These are phyloP conservation scores for Drosophila yooni DNA, from an alignment of 2,888 invertebrate species.

Conservation along the genomic window DNA sequence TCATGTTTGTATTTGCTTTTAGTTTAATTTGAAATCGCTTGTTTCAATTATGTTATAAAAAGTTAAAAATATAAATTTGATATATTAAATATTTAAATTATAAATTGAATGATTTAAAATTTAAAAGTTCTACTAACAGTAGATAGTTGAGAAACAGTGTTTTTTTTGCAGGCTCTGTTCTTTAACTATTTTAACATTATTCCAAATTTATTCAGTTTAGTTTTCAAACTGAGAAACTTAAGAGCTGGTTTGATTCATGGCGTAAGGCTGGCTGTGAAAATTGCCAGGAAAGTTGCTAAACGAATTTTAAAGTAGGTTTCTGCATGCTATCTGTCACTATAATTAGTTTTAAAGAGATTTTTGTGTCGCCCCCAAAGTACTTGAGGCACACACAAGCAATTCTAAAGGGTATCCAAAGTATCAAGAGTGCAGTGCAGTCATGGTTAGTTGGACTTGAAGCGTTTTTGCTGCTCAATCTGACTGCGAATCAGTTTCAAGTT, in stretches of 20 bases:
- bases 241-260: not conserved
- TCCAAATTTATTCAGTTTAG: rapidly evolving
- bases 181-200: not conserved
- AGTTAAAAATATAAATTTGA: rapidly evolving
- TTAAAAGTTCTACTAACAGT: not conserved
- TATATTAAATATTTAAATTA: not conserved
- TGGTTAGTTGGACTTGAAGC: not conserved
- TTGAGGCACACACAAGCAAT: not conserved
- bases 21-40: not conserved
- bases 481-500: conserved; percentile 7
- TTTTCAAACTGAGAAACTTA: not conserved
- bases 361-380: not conserved
- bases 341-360: not conserved
- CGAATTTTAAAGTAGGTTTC: not conserved
- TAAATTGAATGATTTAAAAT: not conserved
- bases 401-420: not conserved
- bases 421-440: not conserved
- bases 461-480: conserved; percentile 5
- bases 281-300: not conserved
- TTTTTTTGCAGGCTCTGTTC: not conserved
- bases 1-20: no score
- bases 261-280: not conserved
- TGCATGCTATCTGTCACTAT: not conserved
- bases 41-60: not conserved
- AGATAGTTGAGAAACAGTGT: rapidly evolving